Percentiles rank a stretch among this genome's conserved stretches.
phyloP scores from a whole-genome alignment of 2,797 vertebrate species.

The Fratercula arctica region DNA sequence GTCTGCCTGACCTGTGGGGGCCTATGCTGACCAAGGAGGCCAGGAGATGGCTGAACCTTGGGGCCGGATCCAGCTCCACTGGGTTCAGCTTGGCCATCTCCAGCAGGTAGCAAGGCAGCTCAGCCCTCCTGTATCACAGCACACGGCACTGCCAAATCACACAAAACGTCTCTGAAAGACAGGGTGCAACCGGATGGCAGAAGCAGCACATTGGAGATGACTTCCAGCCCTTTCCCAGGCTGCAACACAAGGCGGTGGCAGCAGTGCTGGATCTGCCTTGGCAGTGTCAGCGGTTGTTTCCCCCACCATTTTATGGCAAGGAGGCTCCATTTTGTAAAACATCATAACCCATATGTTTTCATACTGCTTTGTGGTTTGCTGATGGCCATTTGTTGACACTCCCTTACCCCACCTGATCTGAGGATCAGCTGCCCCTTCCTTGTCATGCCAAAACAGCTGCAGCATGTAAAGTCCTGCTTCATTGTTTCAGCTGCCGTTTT shows the following conservation, averaged over 20 bases:
- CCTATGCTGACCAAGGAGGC: background rate
- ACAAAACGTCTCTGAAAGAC: background rate
- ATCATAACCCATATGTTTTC: background rate
- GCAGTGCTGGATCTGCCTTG: background rate
- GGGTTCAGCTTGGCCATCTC: background rate
- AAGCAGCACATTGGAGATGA: background rate
- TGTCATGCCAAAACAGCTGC: background rate
- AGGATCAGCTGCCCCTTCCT: background rate
- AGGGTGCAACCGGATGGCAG: background rate
- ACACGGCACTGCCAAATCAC: background rate
- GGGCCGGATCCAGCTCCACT: background rate
- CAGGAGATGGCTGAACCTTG: background rate
- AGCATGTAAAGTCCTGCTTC: background rate
- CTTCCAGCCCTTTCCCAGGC: background rate
- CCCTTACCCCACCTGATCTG: background rate
- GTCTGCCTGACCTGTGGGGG: background rate
- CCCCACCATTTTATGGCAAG: background rate
- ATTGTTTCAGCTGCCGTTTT: background rate
- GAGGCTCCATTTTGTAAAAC: background rate
- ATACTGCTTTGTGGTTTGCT: background rate
- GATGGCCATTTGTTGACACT: background rate
- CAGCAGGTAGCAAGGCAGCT: background rate
- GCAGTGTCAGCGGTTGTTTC: background rate
- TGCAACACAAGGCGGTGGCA: background rate
- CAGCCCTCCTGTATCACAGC: background rate